phyloP scores from a whole-genome alignment of 2,888 invertebrate genomes.

The Lochmaea crataegi region DNA sequence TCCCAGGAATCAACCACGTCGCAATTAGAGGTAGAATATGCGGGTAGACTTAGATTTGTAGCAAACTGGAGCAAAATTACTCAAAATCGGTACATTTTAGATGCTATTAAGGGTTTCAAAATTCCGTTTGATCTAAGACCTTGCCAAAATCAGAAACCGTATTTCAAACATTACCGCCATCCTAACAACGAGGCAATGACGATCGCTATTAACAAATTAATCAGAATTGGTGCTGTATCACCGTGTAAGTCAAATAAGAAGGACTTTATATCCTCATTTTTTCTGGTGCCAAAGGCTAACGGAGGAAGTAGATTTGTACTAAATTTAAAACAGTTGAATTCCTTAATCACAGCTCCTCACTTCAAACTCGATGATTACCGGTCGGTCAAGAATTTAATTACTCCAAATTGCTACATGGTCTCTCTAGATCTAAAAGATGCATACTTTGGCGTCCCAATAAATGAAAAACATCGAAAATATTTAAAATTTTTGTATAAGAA shows the following conservation, averaged over 20 bases:
- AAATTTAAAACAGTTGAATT: no score
- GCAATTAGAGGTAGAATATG: not conserved
- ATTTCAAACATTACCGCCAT: no score
- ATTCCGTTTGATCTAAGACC: no score
- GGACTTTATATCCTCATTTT: conserved; percentile 4
- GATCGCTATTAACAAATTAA: conserved; percentile 1
- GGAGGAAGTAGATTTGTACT: no score
- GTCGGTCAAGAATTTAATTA: conserved; percentile 14
- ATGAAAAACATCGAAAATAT: no score
- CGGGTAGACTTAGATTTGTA: conserved; percentile 12
- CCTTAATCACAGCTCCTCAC: conserved; percentile 11
- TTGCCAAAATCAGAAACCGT: no score
- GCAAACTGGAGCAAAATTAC: conserved; percentile 18
- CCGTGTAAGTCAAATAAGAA: conserved; percentile 14
- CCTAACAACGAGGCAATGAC: not conserved
- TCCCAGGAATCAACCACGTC: conserved; percentile 3
- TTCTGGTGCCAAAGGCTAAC: no score
- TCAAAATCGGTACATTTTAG: not conserved
- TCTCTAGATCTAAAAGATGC: conserved; percentile 12
- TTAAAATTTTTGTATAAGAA: no score
- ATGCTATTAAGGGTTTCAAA: no score
- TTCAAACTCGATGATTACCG: conserved; percentile 14
- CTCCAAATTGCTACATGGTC: conserved; percentile 17
- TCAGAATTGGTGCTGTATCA: conserved; percentile 14
- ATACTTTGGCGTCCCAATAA: not conserved